Base-by-base conservation (phyloP, 1,140 invertebrate genomes). In the Choristoneura fumiferana region DNA sequence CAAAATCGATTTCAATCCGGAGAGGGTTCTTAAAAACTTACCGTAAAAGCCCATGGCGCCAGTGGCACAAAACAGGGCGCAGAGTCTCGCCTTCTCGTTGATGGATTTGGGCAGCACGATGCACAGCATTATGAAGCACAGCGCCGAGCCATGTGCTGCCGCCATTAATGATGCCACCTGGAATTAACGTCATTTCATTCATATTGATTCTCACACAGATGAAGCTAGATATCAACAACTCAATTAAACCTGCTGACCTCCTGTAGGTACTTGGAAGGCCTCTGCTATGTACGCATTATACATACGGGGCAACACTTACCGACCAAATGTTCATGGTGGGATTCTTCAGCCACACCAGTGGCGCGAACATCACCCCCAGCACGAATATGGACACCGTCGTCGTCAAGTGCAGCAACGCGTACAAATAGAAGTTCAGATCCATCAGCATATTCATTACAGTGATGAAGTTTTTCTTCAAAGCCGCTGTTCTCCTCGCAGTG, bases 381-480 rank as follows among this genome's bases (percentile, higher is more conserved):
- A 90, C 60, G 1, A 90, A 64, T 10, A 82, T 73, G 1, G 83
- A 85, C 49, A 78, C 89, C 1, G 83, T 89, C 1, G 83, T 80
- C 55, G 77, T 81, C 10, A 89, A 36, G 62, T 87, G 78, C 37
- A 89, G 62, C 17, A 88, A 56, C 6, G 85, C 82, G 60, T 88
- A 89, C 56, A 87, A 63, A 58, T 90, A 90, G 70, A 90, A 90
- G 59, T 88, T 88, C 0, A 84, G 18, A 58, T 90, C 87, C 8
- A 71, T 57, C 22, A 90, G 58, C 78, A 88, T 87, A 49, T 80
- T 85, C 3, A 75, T 60, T 2, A 90, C 67, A 1, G 84, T 81
- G 33, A 87, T 81, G 29, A 89, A 76, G 62, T 89, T 88, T 73
- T 89, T 90, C 49, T 84, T 85, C 58, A 87, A 57, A 0, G 81